Conservation (phyloP, 2,797 vertebrate genomes). For the Oreonectes daqikongensis region DNA sequence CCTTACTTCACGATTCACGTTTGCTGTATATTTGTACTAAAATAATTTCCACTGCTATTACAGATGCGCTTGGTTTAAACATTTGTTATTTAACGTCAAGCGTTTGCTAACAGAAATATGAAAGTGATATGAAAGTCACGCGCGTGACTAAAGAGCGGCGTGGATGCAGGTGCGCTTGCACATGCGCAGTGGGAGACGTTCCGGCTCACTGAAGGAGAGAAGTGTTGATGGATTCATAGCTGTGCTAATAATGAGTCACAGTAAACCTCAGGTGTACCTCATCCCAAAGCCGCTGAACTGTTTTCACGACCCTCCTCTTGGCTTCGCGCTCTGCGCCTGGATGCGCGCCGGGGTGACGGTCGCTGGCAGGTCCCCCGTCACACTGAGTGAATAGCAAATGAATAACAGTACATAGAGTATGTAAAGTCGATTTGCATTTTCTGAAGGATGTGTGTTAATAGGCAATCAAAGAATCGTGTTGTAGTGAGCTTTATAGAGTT, state of each 20-base stretch:
- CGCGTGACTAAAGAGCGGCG: too few species aligned
- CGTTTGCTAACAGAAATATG: too few species aligned
- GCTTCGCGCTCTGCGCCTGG: background rate
- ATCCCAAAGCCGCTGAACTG: slow-evolving; percentile 19
- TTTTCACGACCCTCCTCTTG: slow-evolving; percentile 1
- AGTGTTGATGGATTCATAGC: slow-evolving; percentile 3
- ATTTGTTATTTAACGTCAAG: too few species aligned
- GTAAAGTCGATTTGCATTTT: slow-evolving; percentile 10
- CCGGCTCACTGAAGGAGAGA: background rate
- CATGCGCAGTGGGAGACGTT: background rate
- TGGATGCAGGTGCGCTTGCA: background rate
- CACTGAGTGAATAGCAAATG: background rate
- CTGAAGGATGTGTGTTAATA: background rate
- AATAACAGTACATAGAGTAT: slow-evolving; percentile 13
- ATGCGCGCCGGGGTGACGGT: background rate
- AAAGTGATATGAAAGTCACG: background rate
- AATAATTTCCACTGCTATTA: background rate
- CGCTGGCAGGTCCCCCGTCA: slow-evolving; percentile 5
- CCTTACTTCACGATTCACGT: too few species aligned
- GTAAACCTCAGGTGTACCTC: slow-evolving; percentile 19
- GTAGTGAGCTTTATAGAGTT: background rate
- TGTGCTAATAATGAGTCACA: background rate
- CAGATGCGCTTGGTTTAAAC: background rate
- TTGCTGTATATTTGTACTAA: too few species aligned
- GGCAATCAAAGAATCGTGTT: background rate